These are phyloP conservation scores for Bufo bufo DNA, from an alignment of 2,113 vertebrate species.

Conservation along the genomic window DNA sequence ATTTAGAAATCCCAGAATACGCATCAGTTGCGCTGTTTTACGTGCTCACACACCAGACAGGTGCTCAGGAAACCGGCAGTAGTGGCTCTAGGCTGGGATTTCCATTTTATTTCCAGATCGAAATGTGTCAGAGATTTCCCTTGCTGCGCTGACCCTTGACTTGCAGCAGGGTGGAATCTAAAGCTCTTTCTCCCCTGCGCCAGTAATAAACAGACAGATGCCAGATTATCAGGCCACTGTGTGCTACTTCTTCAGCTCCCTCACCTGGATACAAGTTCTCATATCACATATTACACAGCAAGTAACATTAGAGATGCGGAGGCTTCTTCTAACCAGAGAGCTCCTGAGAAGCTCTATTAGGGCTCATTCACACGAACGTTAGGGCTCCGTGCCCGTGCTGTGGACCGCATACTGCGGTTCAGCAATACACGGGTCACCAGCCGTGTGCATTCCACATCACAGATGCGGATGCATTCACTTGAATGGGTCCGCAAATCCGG, in stretches of 20 bases:
- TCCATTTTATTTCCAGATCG: neutral
- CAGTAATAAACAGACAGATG: neutral
- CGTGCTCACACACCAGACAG: neutral
- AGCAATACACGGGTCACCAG: no score
- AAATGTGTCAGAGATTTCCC: neutral
- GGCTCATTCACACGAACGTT: neutral
- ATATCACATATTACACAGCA: conserved; percentile 23
- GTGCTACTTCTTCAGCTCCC: neutral
- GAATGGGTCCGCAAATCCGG: no score
- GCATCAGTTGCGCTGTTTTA: neutral
- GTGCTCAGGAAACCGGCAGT: neutral
- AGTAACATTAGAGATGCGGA: neutral
- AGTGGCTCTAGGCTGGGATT: neutral
- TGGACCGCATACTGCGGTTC: no score
- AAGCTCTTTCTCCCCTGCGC: neutral
- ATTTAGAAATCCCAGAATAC: no score
- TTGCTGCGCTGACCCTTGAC: neutral
- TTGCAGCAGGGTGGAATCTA: neutral
- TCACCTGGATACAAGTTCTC: conserved; percentile 14
- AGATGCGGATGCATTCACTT: no score
- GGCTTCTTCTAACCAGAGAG: neutral
- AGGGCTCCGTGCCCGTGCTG: no score
- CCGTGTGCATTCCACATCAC: no score
- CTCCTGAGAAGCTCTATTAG: neutral
- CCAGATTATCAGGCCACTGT: neutral